A percentile compares a stretch with the other conserved stretches of the same genome.
Evolutionary conservation across 2,797 vertebrate species (phyloP).

Genomic region (Apogon talboti): DNA sequence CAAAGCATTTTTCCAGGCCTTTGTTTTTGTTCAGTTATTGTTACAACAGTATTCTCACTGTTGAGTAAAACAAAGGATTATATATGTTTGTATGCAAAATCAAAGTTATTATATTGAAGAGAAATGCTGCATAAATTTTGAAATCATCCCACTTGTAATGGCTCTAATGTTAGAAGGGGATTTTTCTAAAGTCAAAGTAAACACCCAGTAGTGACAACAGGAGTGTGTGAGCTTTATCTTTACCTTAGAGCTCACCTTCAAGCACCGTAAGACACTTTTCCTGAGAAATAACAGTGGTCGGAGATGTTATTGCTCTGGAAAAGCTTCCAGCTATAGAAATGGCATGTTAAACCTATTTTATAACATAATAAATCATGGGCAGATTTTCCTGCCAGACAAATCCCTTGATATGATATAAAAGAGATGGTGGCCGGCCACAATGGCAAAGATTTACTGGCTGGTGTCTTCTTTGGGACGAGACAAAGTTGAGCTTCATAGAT

Average conservation of each 20-base stretch:
- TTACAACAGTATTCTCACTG: conserved; percentile 60
- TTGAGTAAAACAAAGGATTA: conserved; percentile 59
- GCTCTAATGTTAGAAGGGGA: conserved; percentile 45
- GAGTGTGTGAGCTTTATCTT: conserved; percentile 48
- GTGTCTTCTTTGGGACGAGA: conserved; percentile 60
- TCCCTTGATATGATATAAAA: conserved; percentile 74
- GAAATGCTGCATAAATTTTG: conserved; percentile 71
- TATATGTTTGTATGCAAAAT: conserved; percentile 76
- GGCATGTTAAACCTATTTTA: conserved; percentile 74
- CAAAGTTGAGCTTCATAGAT: conserved; percentile 73
- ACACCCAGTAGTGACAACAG: conserved; percentile 36
- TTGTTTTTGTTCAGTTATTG: conserved; percentile 69
- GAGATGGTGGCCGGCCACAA: conserved; percentile 61
- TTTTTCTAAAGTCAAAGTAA: conserved; percentile 60
- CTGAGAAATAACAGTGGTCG: conserved; percentile 54
- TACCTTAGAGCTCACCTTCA: conserved; percentile 40
- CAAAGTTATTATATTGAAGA: conserved; percentile 61
- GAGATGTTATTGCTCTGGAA: conserved; percentile 59
- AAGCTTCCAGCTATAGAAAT: conserved; percentile 61
- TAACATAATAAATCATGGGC: conserved; percentile 73
- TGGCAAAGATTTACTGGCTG: conserved; percentile 72
- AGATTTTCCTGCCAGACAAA: conserved; percentile 77
- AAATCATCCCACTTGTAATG: conserved; percentile 53
- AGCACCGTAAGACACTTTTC: conserved; percentile 36
- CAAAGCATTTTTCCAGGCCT: conserved; percentile 67